These are phyloP conservation scores for Felis chaus DNA, from an alignment of 2,113 vertebrate species.

Conservation along the genomic window DNA sequence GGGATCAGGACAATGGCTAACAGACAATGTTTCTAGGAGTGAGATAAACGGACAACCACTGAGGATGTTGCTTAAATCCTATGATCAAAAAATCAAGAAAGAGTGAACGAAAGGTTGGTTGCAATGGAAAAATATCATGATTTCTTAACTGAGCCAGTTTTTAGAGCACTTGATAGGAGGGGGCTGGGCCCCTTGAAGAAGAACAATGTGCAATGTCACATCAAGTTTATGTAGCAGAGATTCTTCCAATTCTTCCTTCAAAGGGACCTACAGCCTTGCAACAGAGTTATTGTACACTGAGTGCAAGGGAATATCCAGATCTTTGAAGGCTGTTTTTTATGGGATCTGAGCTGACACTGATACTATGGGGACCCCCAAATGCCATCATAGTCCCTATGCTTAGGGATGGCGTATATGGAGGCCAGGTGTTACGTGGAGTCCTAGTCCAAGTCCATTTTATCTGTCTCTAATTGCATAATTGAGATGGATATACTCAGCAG, in stretches of 20 bases:
- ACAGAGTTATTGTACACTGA: neutral
- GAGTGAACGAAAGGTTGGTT: neutral
- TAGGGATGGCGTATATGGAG: neutral
- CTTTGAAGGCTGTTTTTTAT: neutral
- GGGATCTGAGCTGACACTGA: neutral
- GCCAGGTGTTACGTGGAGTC: neutral
- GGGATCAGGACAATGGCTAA: neutral
- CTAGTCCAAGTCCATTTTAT: neutral
- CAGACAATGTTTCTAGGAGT: neutral
- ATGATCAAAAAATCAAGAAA: neutral
- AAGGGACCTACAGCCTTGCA: neutral
- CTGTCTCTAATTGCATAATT: neutral
- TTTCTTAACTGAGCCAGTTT: neutral
- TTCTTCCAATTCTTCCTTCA: neutral
- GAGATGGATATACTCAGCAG: neutral
- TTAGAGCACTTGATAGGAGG: neutral
- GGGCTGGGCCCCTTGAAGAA: neutral
- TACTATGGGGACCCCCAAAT: neutral
- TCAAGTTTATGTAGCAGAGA: neutral
- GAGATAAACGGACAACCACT: neutral
- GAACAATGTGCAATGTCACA: neutral
- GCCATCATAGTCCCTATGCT: neutral
- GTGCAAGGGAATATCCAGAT: neutral
- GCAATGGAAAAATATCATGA: neutral
- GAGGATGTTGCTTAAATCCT: neutral